A percentile compares a stretch with the other conserved stretches of the same genome.
phyloP scores from a whole-genome alignment of 2,113 vertebrate species.

The Mobula birostris region DNA sequence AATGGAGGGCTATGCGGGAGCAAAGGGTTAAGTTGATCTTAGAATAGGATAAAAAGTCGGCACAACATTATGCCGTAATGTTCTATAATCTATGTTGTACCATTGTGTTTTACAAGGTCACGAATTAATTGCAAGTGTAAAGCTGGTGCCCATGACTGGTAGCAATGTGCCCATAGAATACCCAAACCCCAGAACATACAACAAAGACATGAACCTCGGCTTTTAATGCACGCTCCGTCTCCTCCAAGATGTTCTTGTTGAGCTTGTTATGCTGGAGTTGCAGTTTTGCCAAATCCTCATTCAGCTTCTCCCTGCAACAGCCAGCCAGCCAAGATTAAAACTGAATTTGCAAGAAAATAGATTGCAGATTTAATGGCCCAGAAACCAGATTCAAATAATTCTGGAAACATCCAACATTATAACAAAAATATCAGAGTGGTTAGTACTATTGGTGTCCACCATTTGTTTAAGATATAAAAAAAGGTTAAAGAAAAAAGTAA shows the following conservation, averaged over 20 bases:
- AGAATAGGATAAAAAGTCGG: too few species aligned
- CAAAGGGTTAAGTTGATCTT: too few species aligned
- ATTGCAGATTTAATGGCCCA: neutral
- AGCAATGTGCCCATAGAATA: neutral
- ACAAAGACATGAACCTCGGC: conserved; percentile 56
- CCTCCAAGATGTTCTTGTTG: conserved; percentile 60
- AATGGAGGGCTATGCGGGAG: too few species aligned
- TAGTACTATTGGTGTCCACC: neutral
- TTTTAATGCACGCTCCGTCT: conserved; percentile 62
- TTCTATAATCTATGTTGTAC: too few species aligned
- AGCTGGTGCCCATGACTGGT: neutral
- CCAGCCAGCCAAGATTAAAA: neutral
- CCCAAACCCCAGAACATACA: neutral
- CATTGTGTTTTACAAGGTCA: too few species aligned
- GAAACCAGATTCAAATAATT: too few species aligned
- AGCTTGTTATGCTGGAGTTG: conserved; percentile 65
- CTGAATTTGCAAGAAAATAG: neutral
- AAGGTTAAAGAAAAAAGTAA: neutral
- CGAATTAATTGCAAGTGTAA: neutral
- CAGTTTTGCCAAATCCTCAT: conserved; percentile 67
- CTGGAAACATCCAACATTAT: neutral
- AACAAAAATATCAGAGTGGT: neutral
- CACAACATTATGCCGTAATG: too few species aligned
- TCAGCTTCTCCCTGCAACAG: conserved; percentile 61
- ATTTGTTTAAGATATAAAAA: neutral